Conservation (phyloP, 2,113 vertebrate species). For the Platichthys flesus region DNA sequence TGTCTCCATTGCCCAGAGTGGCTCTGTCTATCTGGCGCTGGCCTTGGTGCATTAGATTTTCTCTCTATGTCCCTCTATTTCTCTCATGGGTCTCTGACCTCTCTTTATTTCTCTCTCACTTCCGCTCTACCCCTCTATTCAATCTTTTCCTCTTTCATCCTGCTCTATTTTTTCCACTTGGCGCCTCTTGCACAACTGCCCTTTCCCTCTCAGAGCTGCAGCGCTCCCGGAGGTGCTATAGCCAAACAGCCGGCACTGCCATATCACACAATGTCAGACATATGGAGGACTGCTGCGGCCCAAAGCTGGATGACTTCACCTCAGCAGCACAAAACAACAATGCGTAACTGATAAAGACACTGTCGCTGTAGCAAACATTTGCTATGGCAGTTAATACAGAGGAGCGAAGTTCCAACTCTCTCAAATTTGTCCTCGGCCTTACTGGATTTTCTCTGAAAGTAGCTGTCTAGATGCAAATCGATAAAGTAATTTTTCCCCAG, state of each 20-base stretch:
- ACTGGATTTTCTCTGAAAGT: slow-evolving; percentile 53
- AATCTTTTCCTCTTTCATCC: slow-evolving; percentile 52
- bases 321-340: slow-evolving; percentile 7
- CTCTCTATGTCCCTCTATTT: slow-evolving; percentile 29
- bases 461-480: slow-evolving; percentile 67
- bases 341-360: slow-evolving; percentile 47
- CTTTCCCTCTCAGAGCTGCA: slow-evolving; percentile 43
- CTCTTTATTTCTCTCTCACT: slow-evolving; percentile 34
- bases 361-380: slow-evolving; percentile 24
- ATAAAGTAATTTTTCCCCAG: slow-evolving; percentile 79
- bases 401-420: slow-evolving; percentile 36
- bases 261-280: slow-evolving; percentile 41
- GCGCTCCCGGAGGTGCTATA: slow-evolving; percentile 41
- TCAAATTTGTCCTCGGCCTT: slow-evolving; percentile 12
- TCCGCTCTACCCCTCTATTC: slow-evolving; percentile 15
- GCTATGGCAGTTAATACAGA: too few species aligned
- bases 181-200: slow-evolving; percentile 28
- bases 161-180: slow-evolving; percentile 41
- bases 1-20: slow-evolving; percentile 73
- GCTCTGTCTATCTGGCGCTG: slow-evolving; percentile 52
- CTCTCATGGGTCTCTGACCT: slow-evolving; percentile 44
- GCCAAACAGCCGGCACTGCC: slow-evolving; percentile 30
- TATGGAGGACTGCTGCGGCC: slow-evolving; percentile 24
- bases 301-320: slow-evolving; percentile 31
- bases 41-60: slow-evolving; percentile 44